A percentile compares a stretch with the other conserved stretches of the same genome.
Evolutionary conservation across 1,140 invertebrate genomes (phyloP).

Genomic region (Campoletis sonorensis): DNA sequence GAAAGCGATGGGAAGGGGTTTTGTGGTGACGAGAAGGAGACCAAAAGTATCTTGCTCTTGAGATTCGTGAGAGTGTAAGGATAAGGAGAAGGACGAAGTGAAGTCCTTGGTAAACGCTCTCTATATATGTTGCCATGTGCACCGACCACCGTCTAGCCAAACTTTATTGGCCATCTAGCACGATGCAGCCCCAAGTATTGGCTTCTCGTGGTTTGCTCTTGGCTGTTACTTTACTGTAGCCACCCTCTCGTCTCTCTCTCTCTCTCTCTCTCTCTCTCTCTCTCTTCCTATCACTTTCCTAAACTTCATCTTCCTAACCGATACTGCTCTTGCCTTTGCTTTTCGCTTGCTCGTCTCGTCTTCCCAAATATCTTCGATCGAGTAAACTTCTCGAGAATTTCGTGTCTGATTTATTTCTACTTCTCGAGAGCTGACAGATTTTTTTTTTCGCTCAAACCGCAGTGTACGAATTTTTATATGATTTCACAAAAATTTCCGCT

Average conservation of each 20-base stretch:
- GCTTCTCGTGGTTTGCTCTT: conserved; percentile 56
- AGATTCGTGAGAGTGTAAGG: conserved; percentile 9
- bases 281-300: conserved; percentile 11
- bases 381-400: neutral
- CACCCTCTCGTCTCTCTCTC: conserved; percentile 29
- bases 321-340: conserved; percentile 1
- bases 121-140: conserved; percentile 31
- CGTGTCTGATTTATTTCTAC: too few species aligned
- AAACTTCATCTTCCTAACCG: neutral
- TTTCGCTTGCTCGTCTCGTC: neutral
- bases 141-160: conserved; percentile 51
- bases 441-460: too few species aligned
- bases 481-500: too few species aligned
- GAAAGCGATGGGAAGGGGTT: conserved; percentile 1
- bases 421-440: too few species aligned
- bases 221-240: conserved; percentile 52
- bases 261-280: conserved; percentile 28
- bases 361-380: conserved; percentile 1
- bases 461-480: too few species aligned
- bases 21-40: conserved; percentile 40
- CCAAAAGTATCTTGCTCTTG: conserved; percentile 13
- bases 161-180: conserved; percentile 61
- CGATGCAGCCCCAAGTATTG: conserved; percentile 53
- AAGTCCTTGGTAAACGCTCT: conserved; percentile 6
- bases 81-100: conserved; percentile 37